These are phyloP conservation scores for Microtus agrestis DNA, from an alignment of 2,797 vertebrate species.

Conservation along the genomic window DNA sequence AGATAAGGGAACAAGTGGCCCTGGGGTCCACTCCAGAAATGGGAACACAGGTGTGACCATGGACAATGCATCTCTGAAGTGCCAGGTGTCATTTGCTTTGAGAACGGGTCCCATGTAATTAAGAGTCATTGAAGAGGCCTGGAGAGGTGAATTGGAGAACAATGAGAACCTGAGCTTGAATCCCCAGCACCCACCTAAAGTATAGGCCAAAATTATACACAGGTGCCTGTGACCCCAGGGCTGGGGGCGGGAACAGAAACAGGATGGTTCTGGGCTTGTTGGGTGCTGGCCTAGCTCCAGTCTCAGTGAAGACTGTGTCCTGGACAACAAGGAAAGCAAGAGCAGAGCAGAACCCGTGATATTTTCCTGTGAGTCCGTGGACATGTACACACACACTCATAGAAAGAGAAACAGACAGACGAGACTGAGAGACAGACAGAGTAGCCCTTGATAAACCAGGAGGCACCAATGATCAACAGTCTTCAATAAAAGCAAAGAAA, in stretches of 20 bases:
- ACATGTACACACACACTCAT: neutral
- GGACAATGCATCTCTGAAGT: neutral
- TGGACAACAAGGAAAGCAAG: neutral
- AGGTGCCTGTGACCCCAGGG: neutral
- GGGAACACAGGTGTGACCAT: neutral
- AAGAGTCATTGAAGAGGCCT: neutral
- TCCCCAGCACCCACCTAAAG: neutral
- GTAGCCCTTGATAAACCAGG: neutral
- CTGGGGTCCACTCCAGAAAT: neutral
- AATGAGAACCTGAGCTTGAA: neutral
- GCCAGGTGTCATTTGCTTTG: neutral
- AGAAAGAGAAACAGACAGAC: neutral
- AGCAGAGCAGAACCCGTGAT: neutral
- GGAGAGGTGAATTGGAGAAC: neutral
- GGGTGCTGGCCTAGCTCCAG: neutral
- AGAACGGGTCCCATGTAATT: neutral
- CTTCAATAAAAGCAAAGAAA: constrained; percentile 58
- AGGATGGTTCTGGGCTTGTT: neutral
- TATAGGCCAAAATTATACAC: neutral
- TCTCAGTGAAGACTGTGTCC: neutral
- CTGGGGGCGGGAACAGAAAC: neutral
- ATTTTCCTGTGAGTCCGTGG: neutral
- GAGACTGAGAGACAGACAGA: neutral
- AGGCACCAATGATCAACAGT: constrained; percentile 7
- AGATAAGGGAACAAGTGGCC: neutral